Conservation (phyloP, 2,888 invertebrate genomes). For the Harpagoxenus sublaevis region DNA sequence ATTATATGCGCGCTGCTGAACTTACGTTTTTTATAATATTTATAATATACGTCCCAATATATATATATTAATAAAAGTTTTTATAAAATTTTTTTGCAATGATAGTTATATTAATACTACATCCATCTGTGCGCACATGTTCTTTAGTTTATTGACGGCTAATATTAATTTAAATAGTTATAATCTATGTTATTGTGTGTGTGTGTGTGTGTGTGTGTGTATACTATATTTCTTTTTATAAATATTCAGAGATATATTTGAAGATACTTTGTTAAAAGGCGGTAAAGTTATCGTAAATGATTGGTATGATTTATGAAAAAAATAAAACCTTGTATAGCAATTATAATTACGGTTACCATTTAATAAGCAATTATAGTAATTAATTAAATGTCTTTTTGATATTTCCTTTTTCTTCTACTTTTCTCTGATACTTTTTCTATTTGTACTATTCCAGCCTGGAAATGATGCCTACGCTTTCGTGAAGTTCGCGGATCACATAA, state of each 20-base stretch:
- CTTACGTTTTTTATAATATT: neutral
- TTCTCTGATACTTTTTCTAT: neutral
- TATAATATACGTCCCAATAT: too few species aligned
- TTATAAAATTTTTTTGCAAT: neutral
- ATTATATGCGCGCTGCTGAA: neutral
- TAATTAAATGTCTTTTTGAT: neutral
- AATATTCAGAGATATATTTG: neutral
- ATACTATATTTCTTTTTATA: too few species aligned
- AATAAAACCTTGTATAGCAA: neutral
- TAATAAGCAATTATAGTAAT: neutral
- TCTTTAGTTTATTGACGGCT: neutral
- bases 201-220: too few species aligned
- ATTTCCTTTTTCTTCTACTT: neutral
- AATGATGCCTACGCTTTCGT: conserved; percentile 90
- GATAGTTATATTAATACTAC: neutral
- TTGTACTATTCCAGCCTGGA: conserved; percentile 86
- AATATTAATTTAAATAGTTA: neutral
- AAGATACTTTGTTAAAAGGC: neutral
- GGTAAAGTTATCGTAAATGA: neutral
- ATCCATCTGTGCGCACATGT: neutral
- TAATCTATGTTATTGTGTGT: neutral
- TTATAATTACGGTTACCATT: neutral
- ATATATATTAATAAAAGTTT: conserved; percentile 22
- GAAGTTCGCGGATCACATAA: conserved; percentile 88
- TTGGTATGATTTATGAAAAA: neutral